These are phyloP conservation scores for Verasper variegatus DNA, from an alignment of 2,113 vertebrate genomes.

Conservation along the genomic window DNA sequence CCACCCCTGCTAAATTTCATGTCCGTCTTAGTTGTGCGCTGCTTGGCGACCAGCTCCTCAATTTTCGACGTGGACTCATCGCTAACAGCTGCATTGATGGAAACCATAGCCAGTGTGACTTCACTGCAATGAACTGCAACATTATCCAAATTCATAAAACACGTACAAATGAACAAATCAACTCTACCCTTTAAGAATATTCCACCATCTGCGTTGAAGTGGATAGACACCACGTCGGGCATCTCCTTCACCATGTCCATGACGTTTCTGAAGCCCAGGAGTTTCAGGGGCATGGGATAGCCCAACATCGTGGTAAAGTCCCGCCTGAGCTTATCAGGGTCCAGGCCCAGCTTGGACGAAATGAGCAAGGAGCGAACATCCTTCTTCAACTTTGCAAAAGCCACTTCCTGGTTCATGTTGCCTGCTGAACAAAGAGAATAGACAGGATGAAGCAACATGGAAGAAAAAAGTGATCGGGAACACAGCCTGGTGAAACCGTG, in stretches of 20 bases:
- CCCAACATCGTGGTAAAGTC: constrained; percentile 88
- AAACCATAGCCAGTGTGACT: background rate
- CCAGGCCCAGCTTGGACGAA: constrained; percentile 86
- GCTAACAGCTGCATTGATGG: constrained; percentile 80
- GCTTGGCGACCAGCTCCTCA: constrained; percentile 86
- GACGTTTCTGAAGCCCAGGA: constrained; percentile 85
- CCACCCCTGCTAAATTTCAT: constrained; percentile 19
- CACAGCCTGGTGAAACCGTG: too few relatives aligned
- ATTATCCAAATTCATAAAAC: background rate
- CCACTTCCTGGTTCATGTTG: constrained; percentile 77
- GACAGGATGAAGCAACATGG: background rate
- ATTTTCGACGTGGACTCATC: constrained; percentile 87
- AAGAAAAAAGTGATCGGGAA: background rate
- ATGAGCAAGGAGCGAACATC: constrained; percentile 89
- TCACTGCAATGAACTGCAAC: background rate
- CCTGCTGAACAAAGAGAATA: background rate
- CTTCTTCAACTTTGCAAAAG: constrained; percentile 85
- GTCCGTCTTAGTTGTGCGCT: constrained; percentile 70
- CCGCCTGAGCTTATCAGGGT: constrained; percentile 79
- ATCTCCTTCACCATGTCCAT: constrained; percentile 89
- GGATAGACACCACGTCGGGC: constrained; percentile 87
- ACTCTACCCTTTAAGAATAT: constrained; percentile 83
- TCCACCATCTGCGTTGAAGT: constrained; percentile 66
- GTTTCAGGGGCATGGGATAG: constrained; percentile 82
- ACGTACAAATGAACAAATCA: background rate